phyloP scores from a whole-genome alignment of 2,888 invertebrate species.

The Tipula helvola region DNA sequence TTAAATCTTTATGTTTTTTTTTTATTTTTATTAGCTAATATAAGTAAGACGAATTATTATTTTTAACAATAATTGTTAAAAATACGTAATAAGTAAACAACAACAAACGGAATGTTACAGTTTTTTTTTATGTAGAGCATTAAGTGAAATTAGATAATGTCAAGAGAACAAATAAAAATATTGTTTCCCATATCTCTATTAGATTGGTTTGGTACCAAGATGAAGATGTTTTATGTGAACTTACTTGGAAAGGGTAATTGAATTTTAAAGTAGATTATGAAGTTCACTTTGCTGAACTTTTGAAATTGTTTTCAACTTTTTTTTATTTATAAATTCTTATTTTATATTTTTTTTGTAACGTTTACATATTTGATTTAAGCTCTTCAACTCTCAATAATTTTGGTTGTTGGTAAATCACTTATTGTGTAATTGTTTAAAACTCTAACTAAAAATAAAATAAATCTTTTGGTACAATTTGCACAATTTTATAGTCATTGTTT shows the following conservation, averaged over 20 bases:
- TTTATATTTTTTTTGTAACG: too few relatives aligned
- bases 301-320: background rate
- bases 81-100: background rate
- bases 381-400: too few relatives aligned
- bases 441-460: too few relatives aligned
- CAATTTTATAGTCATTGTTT: too few relatives aligned
- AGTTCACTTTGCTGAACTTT: background rate
- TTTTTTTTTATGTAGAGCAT: background rate
- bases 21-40: background rate
- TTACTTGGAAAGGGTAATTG: background rate
- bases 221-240: background rate
- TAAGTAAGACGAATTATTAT: background rate
- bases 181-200: background rate
- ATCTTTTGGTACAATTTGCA: too few relatives aligned
- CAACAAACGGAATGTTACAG: background rate
- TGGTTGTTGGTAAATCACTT: too few relatives aligned
- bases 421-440: too few relatives aligned
- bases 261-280: background rate
- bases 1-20: background rate
- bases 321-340: background rate
- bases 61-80: background rate
- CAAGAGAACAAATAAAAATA: background rate
- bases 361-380: too few relatives aligned
- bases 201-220: background rate
- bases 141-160: background rate